These are phyloP conservation scores for Drosophila bipectinata DNA, from an alignment of 1,140 invertebrate species.

Conservation along the genomic window DNA sequence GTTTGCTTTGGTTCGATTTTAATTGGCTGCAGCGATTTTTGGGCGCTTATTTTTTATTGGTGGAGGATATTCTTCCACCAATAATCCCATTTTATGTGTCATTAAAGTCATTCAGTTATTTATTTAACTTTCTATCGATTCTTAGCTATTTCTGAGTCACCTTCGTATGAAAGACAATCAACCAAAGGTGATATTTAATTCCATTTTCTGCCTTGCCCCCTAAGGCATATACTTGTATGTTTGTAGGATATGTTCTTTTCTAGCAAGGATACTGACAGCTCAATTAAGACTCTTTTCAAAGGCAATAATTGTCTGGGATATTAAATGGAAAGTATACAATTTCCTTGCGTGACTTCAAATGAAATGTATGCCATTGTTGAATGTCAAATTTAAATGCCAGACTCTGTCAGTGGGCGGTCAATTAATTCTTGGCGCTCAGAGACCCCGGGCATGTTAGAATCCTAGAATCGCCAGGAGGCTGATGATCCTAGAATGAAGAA, in stretches of 20 bases:
- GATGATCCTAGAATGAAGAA: constrained; percentile 9
- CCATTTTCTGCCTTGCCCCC: background rate
- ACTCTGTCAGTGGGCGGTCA: constrained; percentile 25
- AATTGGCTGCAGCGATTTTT: constrained; percentile 14
- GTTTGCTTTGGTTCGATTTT: constrained; percentile 16
- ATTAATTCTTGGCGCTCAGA: constrained; percentile 14
- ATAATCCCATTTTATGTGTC: background rate
- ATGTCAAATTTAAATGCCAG: constrained; percentile 56
- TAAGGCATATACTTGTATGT: background rate
- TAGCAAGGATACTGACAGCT: constrained; percentile 28
- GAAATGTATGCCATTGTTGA: constrained; percentile 37
- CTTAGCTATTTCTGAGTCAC: constrained; percentile 4
- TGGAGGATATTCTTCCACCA: background rate
- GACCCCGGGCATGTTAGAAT: constrained; percentile 12
- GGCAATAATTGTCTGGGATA: constrained; percentile 29
- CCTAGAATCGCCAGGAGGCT: constrained; percentile 4
- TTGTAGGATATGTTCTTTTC: background rate
- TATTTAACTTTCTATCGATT: constrained; percentile 13
- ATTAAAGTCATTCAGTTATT: constrained; percentile 2
- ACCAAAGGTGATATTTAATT: constrained; percentile 33
- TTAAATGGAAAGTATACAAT: constrained; percentile 16
- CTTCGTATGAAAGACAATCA: constrained; percentile 6
- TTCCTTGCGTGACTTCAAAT: constrained; percentile 25
- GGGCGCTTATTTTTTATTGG: no score
- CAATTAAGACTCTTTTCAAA: constrained; percentile 37